phyloP scores from a whole-genome alignment of 2,888 invertebrate species.

The Apamea crenata region DNA sequence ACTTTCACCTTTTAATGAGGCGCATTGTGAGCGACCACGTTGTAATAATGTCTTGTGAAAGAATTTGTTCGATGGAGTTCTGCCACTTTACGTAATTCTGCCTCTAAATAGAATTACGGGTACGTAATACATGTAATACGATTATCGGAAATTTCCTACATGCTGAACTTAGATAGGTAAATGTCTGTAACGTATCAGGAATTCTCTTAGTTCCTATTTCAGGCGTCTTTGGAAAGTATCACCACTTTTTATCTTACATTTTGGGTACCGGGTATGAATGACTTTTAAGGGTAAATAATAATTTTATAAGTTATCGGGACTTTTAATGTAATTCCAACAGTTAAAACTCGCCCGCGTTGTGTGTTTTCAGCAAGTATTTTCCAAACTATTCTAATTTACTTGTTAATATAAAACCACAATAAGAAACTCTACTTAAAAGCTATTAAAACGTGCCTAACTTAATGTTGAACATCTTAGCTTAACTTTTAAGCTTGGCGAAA shows the following conservation, averaged over 20 bases:
- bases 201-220: neutral
- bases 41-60: neutral
- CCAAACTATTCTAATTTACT: neutral
- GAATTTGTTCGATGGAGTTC: neutral
- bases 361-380: neutral
- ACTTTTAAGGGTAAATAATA: neutral
- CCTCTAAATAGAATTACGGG: neutral
- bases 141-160: neutral
- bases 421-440: neutral
- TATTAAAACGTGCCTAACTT: conserved; percentile 15
- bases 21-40: neutral
- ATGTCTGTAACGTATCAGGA: neutral
- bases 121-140: neutral
- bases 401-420: neutral
- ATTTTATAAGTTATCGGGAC: neutral
- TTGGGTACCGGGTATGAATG: neutral
- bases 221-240: neutral
- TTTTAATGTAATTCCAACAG: neutral
- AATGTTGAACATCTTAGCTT: conserved; percentile 7
- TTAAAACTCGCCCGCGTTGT: neutral
- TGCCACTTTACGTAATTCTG: neutral
- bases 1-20: too few species aligned
- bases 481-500: conserved; percentile 15
- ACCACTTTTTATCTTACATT: neutral
- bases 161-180: too few species aligned